Base-by-base conservation (phyloP, 2,888 invertebrate species). In the Napeogenes sylphis region DNA sequence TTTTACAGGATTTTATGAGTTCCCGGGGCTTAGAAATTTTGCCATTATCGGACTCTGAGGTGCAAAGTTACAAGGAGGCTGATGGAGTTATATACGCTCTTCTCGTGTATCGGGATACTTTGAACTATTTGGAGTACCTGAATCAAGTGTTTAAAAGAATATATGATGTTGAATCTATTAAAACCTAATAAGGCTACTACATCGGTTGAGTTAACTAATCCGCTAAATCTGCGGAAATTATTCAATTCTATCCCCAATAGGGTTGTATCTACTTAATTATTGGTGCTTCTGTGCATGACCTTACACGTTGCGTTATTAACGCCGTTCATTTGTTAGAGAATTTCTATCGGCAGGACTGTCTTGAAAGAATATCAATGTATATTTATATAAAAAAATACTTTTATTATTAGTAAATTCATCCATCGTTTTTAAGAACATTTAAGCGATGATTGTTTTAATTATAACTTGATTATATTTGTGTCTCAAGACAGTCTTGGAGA, bases 81-180 rank as follows among this genome's bases (percentile, higher is more conserved):
- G 77, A 83, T 66, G 77, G 75, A 63, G 62, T 80, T 45, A 71
- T 72, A 12, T 71, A 76, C 56, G 82, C 80, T 5, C 71, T 85
- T 30, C 76, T 84, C 45, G 75, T 90, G 14, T 87, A 85, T 76
- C 76, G 87, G 62, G 90, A 89, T 65, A 85, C 88, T 45, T 75
- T 90, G 14, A 83, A 84, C 74, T 89, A 85, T 70, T 74, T 90
- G 73, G 83, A 88, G 67, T 88, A 85, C 71, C 71, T 90, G 38
- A 71, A 69, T 2, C 83, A 86, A 71, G 82, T 87, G 58, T 89
- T 89, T 77, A 74, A 82, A 65, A 80, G 78, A 66, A 77, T 85
- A 70, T 74, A 79, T 67, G 76, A 84, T 35, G 72, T 70, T 56
- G 72, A 76, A 63, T 64, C 68, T 12, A 60, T 65, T 59, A 62